Conservation (phyloP, 2,888 invertebrate genomes). For the Silvanus unidentatus region DNA sequence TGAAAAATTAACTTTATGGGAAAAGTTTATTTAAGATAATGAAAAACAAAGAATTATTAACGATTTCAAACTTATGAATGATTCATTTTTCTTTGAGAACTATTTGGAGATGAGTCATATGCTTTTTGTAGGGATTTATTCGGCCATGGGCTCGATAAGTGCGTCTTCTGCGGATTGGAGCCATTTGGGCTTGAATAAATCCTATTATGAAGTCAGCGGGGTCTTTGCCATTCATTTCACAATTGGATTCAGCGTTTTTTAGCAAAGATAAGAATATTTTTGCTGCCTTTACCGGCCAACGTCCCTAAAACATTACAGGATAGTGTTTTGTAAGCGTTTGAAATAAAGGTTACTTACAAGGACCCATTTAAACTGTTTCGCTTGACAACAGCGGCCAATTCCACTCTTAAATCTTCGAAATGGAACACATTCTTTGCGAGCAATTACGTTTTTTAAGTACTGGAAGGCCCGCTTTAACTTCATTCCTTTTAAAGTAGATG, state of each 20-base stretch:
- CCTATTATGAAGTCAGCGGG: conserved; percentile 72
- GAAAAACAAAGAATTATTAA: too few species aligned
- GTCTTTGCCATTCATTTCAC: conserved; percentile 71
- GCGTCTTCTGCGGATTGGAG: conserved; percentile 69
- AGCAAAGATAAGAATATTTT: conserved; percentile 71
- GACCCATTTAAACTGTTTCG: conserved; percentile 63
- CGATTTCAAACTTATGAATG: too few species aligned
- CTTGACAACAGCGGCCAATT: conserved; percentile 72
- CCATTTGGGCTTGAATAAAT: conserved; percentile 75
- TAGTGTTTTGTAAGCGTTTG: neutral
- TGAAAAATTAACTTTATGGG: too few species aligned
- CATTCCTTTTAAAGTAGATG: conserved; percentile 70
- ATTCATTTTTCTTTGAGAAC: conserved; percentile 46
- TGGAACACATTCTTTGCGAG: conserved; percentile 73
- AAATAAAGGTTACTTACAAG: conserved; percentile 55
- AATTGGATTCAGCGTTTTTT: conserved; percentile 77
- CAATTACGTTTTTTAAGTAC: conserved; percentile 70
- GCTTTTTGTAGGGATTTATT: conserved; percentile 79
- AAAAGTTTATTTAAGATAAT: too few species aligned
- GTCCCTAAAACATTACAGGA: conserved; percentile 43
- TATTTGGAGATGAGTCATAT: conserved; percentile 76
- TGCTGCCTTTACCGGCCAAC: conserved; percentile 80
- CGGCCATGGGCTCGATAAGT: conserved; percentile 82
- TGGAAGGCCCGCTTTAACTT: conserved; percentile 64
- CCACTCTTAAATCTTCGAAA: conserved; percentile 72